Evolutionary conservation across 1,140 invertebrate species (phyloP), one percentile per base, ranked within the genome.

Genomic region (Drosophila persimilis): DNA sequence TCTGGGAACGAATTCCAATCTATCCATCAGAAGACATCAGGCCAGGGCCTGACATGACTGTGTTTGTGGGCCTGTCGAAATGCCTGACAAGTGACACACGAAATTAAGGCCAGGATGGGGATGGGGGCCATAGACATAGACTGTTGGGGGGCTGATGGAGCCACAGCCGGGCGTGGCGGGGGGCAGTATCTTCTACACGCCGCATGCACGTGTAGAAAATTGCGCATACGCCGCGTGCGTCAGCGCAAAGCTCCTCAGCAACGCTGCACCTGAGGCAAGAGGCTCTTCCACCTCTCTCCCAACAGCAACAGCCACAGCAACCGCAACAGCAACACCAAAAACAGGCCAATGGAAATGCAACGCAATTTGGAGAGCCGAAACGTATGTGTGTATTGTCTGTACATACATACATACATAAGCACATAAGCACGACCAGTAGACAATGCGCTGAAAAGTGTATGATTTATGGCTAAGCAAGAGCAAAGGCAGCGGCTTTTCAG

Each of bases 381-480:
- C 22, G 22, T 43, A 29, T n/a, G 24, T 50, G 4, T 39, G n/a
- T 39, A 31, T 53, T 41, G 47, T 63, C 1, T 71, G 31, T 48
- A 76, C 66, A 17, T 17, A 17, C 1, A 26, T 48, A 76, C 66
- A 17, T 17, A 17, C 17, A 17, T 1, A 17, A 17, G 17, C 17
- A 17, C 17, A 84, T 79, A 80, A 84, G 80, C 80, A 66, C 43
- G 35, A 48, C 26, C 53, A 56, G 77, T 48, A 56, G 77, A 86
- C 69, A 74, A 64, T 48, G 77, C 63, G 80, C 24, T 85, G 81
- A 85, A 80, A 85, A 26, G 51, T 80, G 39, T 47, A 77, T 86
- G 81, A 86, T 86, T 86, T 81, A 86, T 81, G 69, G 81, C 61
- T 83, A 74, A 80, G 69, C 57, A 65, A 22, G 24, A 43, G 61